phyloP scores from a whole-genome alignment of 2,888 invertebrate species.

The Entomobrya proxima region DNA sequence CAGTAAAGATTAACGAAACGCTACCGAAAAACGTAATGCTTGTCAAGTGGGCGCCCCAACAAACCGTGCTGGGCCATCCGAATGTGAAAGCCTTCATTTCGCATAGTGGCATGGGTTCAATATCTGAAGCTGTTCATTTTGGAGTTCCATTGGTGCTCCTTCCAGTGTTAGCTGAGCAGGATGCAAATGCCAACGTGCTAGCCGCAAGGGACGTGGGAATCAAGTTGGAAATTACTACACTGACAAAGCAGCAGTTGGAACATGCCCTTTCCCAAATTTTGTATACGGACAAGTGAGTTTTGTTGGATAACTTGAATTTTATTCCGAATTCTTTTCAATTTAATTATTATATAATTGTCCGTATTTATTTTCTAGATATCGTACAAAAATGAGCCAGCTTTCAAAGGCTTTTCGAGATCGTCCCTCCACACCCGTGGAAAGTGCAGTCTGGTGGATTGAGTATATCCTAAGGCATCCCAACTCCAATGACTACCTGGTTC shows the following conservation, averaged over 20 bases:
- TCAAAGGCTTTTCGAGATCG: conserved; percentile 58
- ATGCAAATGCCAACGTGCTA: neutral
- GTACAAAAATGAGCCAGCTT: neutral
- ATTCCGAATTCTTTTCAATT: neutral
- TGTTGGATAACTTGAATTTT: neutral
- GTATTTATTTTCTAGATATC: conserved; percentile 35
- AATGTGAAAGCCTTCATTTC: conserved; percentile 19
- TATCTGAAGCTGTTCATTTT: neutral
- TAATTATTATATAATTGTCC: neutral
- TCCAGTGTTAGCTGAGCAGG: conserved; percentile 10
- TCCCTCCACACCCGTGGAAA: conserved; percentile 38
- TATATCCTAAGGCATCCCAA: conserved; percentile 40
- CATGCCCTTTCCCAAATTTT: conserved; percentile 26
- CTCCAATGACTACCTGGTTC: neutral
- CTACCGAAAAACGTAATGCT: conserved; percentile 27
- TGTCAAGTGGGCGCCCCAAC: conserved; percentile 52
- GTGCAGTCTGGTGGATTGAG: conserved; percentile 47
- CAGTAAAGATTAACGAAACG: neutral
- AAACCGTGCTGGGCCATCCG: conserved; percentile 41
- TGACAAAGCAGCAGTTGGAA: neutral
- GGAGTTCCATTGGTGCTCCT: neutral
- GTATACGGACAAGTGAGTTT: conserved; percentile 44
- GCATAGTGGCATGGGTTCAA: neutral
- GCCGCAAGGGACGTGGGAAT: neutral
- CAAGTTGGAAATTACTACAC: neutral